Conservation (phyloP, 2,797 vertebrate species). For the Pangasius djambal region DNA sequence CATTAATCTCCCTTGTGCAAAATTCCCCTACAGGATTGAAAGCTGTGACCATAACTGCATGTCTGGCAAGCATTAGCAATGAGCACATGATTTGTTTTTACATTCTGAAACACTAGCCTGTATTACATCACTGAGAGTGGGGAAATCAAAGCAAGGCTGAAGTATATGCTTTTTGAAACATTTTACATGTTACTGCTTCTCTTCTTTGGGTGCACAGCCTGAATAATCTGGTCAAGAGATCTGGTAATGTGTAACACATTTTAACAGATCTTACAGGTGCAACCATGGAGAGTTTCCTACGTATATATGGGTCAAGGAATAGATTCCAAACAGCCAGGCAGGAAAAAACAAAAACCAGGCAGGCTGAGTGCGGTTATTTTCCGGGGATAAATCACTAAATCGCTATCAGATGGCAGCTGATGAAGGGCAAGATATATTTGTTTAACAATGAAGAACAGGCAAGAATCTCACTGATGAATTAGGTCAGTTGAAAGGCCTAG, state of each 20-base stretch:
- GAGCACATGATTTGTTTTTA: slow-evolving; percentile 55
- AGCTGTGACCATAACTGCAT: slow-evolving; percentile 51
- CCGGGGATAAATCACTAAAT: slow-evolving; percentile 35
- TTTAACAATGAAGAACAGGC: slow-evolving; percentile 20
- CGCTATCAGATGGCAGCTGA: slow-evolving; percentile 23
- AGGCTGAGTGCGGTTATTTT: slow-evolving; percentile 18
- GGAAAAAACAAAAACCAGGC: slow-evolving; percentile 29
- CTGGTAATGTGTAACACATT: slow-evolving; percentile 15
- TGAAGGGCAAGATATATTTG: slow-evolving; percentile 11
- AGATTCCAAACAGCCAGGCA: slow-evolving; percentile 41
- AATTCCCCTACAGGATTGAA: slow-evolving; percentile 40
- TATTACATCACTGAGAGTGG: slow-evolving; percentile 60
- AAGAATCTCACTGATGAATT: slow-evolving; percentile 33
- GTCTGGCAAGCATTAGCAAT: slow-evolving; percentile 53
- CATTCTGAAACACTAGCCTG: slow-evolving; percentile 51
- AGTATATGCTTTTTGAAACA: slow-evolving; percentile 51
- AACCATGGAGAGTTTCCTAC: slow-evolving; percentile 33
- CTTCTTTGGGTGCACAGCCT: slow-evolving; percentile 45
- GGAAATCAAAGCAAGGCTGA: slow-evolving; percentile 45
- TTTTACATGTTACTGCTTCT: slow-evolving; percentile 53
- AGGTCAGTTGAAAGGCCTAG: slow-evolving; percentile 38
- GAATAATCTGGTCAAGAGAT: slow-evolving; percentile 52
- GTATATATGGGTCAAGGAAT: slow-evolving; percentile 43
- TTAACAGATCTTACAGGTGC: slow-evolving; percentile 52
- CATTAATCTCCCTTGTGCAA: slow-evolving; percentile 39